Base-by-base conservation (phyloP, 2,888 invertebrate species). In the Eupithecia exiguata region DNA sequence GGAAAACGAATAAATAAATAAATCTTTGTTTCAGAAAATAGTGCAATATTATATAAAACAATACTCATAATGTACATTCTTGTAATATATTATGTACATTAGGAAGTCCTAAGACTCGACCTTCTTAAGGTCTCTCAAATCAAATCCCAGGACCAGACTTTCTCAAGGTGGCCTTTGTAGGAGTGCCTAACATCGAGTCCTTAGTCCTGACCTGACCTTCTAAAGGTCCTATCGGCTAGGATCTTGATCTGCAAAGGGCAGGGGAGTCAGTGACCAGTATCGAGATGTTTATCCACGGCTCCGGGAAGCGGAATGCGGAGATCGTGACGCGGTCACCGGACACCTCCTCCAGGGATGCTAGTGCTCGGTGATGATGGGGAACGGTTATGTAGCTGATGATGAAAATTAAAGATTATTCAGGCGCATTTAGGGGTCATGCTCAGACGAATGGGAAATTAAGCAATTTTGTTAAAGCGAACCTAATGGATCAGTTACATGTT, bases 311-410 rank as follows among this genome's bases (percentile, higher is more conserved):
- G 79, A 79, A 80, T 80, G 81, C 78, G 78, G 78, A 74, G 73
- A 72, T 79, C 82, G 82, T 82, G 81, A 79, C 74, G 72, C 73
- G 72, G 83, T 79, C 79, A 85, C 80, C 74, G 74, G 80, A 84
- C 77, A 81, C 81, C 74, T 74, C 36, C 46, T 62, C 66, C 62
- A 62, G 62, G 62, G 62, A 18, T 62, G 35, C 30, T 7, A 30
- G 16, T 25, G 25, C 21, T 7, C 21, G 53, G 3, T 58, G 25
- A 25, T 58, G 12, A n/a, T 5, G 5, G 14, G 12, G 14, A 58
- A 25, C 10, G 25, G 25, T 53, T 21, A 6, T 46, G 18, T 14
- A 14, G 40, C 40, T 12, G 16, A 14, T 5, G 16, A 0, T 43
- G 5, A 12, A 40, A 40, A 14, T 3, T 30, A 3, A 12, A 40